A percentile compares a stretch with the other conserved stretches of the same genome.
Evolutionary conservation across 2,113 vertebrate genomes (phyloP).

Genomic region (Mustela nigripes): DNA sequence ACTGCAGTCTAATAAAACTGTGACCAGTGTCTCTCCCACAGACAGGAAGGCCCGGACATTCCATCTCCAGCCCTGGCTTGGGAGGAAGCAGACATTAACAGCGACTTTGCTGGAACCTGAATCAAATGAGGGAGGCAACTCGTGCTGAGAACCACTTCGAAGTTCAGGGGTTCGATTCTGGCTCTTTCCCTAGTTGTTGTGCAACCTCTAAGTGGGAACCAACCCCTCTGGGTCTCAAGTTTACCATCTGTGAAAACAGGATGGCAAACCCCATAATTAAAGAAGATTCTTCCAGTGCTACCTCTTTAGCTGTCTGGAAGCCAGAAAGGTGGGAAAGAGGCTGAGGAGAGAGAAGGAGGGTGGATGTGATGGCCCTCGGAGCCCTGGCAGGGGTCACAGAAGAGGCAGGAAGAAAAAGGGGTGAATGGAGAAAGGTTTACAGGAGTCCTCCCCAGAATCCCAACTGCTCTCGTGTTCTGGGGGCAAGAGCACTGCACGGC

Average conservation of each 20-base stretch:
- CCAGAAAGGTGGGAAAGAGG: background rate
- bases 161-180: background rate
- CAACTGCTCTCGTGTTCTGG: slow-evolving; percentile 45
- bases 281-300: background rate
- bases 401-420: background rate
- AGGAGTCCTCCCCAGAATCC: background rate
- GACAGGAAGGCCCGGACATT: background rate
- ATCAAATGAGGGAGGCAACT: background rate
- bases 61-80: background rate
- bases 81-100: background rate
- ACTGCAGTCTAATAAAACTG: background rate
- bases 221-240: background rate
- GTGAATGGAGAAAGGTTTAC: background rate
- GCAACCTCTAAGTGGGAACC: background rate
- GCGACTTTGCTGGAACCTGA: background rate
- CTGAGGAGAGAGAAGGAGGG: background rate
- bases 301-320: background rate
- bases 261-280: background rate
- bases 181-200: background rate
- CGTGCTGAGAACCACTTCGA: background rate
- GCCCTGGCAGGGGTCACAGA: background rate
- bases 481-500: slow-evolving; percentile 41
- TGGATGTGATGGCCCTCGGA: background rate
- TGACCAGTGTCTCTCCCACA: background rate
- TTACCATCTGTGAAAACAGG: background rate